phyloP scores from a whole-genome alignment of 2,113 vertebrate species.

The Larimichthys polyactis region DNA sequence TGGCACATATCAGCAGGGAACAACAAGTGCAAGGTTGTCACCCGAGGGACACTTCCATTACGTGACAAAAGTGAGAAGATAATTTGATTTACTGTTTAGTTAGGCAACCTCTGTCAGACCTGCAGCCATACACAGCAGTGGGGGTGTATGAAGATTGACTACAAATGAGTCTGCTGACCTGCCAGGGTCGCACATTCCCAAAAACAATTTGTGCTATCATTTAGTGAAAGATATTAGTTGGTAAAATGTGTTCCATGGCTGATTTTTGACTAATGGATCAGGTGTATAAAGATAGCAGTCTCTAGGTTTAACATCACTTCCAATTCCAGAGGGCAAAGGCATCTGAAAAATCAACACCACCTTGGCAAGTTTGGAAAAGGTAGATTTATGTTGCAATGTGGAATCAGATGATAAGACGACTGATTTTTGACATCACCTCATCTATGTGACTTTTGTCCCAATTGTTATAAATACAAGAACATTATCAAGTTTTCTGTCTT shows the following conservation, averaged over 20 bases:
- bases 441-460: neutral
- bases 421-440: conserved; percentile 4
- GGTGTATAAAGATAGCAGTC: conserved; percentile 50
- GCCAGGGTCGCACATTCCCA: conserved; percentile 76
- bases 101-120: conserved; percentile 84
- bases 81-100: conserved; percentile 89
- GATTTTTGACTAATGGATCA: conserved; percentile 69
- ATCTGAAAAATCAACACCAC: conserved; percentile 25
- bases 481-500: conserved; percentile 10
- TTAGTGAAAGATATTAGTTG: conserved; percentile 56
- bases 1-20: conserved; percentile 76
- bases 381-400: neutral
- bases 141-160: conserved; percentile 80
- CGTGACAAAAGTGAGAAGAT: conserved; percentile 81
- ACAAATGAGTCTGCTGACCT: conserved; percentile 87
- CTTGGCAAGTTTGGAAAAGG: conserved; percentile 22
- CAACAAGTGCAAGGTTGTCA: conserved; percentile 80
- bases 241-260: conserved; percentile 62
- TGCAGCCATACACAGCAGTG: conserved; percentile 78
- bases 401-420: conserved; percentile 19
- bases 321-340: conserved; percentile 32
- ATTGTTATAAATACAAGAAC: conserved; percentile 9
- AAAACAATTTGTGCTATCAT: conserved; percentile 75
- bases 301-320: conserved; percentile 26
- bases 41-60: conserved; percentile 80